Base-by-base conservation (phyloP, 1,140 invertebrate species). In the Drosophila neocordata region DNA sequence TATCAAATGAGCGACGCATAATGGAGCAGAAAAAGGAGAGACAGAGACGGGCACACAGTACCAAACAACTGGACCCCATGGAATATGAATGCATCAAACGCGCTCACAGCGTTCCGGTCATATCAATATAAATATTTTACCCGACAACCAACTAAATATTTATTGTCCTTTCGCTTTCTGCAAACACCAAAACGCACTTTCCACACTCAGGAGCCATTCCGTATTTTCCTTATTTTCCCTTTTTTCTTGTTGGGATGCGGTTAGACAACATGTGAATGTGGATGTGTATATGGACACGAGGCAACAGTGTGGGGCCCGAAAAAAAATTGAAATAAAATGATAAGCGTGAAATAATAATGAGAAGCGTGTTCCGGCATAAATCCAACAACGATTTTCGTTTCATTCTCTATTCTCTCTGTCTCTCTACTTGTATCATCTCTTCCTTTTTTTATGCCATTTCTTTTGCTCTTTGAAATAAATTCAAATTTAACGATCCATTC, bases 331-430 rank as follows among this genome's bases (percentile, higher is more conserved):
- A 88, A 87, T 88, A 88, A 87, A 88, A 87, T 82, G 83, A 87
- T 87, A 87, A 79, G 82, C 82, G 79, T 87, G 78, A 87, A 88
- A 88, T 87, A 88, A 87, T 87, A 82, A 87, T 87, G 82, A 88
- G 71, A 68, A 79, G 71, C 82, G 82, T 87, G 82, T 88, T 88
- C 60, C 68, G 71, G 83, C 82, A 85, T 85, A 85, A 85, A 82
- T 87, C 83, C 67, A 59, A 20, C 15, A 18, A 48, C 15, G 11
- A 20, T 48, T 20, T 48, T 48, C 15, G 9, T 48, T 48, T 48
- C 41, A 18, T 48, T 20, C 27, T 31, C 27, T 31, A 24, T 6
- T 6, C 27, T 31, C n/a, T n/a, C n/a, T n/a, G n/a, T n/a, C n/a
- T 1, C 27, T 31, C 5, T 31, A 6, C 27, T 6, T 6, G 6